Conservation (phyloP, 2,888 invertebrate species). For the Hirtodrosophila histrioides region DNA sequence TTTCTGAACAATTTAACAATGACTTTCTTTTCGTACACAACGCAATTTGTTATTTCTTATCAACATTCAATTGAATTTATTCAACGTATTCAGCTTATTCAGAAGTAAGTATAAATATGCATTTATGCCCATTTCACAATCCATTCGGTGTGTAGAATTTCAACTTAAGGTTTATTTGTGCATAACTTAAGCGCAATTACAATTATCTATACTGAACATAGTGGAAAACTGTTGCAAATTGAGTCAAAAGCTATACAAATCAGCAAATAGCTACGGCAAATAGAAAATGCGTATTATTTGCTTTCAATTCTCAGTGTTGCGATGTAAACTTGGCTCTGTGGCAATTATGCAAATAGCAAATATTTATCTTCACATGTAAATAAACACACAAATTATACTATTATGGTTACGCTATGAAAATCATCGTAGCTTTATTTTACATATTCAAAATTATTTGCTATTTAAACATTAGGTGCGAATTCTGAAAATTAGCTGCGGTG, state of each 20-base stretch:
- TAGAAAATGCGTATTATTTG: conserved; percentile 28
- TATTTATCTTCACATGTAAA: conserved; percentile 3
- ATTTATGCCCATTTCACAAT: neutral
- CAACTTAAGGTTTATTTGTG: conserved; percentile 1
- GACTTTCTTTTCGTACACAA: conserved; percentile 48
- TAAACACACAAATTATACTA: conserved; percentile 1
- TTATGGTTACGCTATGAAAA: neutral
- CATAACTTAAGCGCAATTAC: conserved; percentile 12
- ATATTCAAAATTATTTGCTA: too few species aligned
- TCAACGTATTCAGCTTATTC: conserved; percentile 9
- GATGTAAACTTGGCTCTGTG: conserved; percentile 18
- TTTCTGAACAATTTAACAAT: conserved; percentile 55
- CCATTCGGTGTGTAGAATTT: conserved; percentile 14
- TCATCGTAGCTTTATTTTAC: too few species aligned
- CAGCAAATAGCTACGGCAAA: conserved; percentile 3
- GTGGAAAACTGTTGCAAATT: conserved; percentile 43
- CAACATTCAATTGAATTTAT: conserved; percentile 30
- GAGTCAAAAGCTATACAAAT: conserved; percentile 34
- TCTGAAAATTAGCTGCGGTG: too few species aligned
- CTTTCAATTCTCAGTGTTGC: conserved; percentile 28
- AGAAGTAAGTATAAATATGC: conserved; percentile 36
- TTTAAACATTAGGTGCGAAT: too few species aligned
- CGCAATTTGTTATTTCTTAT: conserved; percentile 60
- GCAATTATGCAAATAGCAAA: conserved; percentile 47
- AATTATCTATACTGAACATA: conserved; percentile 9